Conservation (phyloP, 2,888 invertebrate species). For the Seira sanloemensis region DNA sequence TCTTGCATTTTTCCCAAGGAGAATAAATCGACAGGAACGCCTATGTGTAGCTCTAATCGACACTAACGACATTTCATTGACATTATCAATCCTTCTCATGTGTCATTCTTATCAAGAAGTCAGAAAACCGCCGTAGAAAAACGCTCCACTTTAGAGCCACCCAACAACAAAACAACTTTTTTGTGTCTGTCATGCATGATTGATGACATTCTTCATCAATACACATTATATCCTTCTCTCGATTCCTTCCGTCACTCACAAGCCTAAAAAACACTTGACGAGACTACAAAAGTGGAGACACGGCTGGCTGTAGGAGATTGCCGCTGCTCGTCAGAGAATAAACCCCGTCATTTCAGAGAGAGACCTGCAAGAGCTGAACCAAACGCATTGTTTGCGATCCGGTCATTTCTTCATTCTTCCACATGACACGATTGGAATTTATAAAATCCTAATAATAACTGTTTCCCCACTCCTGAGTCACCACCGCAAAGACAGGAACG, state of each 20-base stretch:
- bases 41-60: slow-evolving; percentile 31
- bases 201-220: slow-evolving; percentile 62
- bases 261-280: too few species aligned
- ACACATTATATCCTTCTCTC: slow-evolving; percentile 22
- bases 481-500: background rate
- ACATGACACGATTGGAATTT: too few species aligned
- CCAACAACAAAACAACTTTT: slow-evolving; percentile 35
- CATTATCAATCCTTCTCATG: slow-evolving; percentile 54
- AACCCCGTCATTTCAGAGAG: too few species aligned
- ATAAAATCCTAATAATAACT: too few species aligned
- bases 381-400: too few species aligned
- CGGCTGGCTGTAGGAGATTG: too few species aligned
- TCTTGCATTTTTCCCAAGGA: slow-evolving; percentile 10
- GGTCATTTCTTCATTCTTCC: too few species aligned
- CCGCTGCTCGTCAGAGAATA: too few species aligned
- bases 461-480: slow-evolving; percentile 27
- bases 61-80: slow-evolving; percentile 34
- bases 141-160: background rate
- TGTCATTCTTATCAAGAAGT: slow-evolving; percentile 50
- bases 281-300: too few species aligned
- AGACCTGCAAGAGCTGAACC: too few species aligned
- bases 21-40: too few species aligned
- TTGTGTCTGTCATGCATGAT: slow-evolving; percentile 56
- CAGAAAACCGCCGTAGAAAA: slow-evolving; percentile 1
- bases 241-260: slow-evolving; percentile 27